A percentile compares a stretch with the other conserved stretches of the same genome.
These are phyloP conservation scores for Orthosia cruda DNA, from an alignment of 2,888 invertebrate genomes.

Conservation along the genomic window DNA sequence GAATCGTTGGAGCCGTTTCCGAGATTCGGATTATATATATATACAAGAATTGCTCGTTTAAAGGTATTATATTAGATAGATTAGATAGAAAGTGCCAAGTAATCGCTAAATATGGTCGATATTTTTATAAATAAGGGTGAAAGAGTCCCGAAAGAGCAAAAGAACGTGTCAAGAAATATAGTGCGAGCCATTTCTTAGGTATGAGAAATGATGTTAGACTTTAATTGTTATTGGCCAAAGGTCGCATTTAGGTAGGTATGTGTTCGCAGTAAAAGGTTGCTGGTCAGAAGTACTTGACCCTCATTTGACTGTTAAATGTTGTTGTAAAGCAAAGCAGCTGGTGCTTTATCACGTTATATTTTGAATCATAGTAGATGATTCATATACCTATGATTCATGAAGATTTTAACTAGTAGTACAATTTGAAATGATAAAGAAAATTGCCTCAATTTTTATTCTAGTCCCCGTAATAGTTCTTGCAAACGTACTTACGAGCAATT, in stretches of 20 bases:
- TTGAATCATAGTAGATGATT: too few relatives aligned
- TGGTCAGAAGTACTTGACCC: constrained; percentile 18
- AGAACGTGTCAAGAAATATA: background rate
- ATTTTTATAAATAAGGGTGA: too few relatives aligned
- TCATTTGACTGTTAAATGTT: constrained; percentile 29
- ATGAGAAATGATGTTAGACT: constrained; percentile 18
- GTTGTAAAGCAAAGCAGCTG: background rate
- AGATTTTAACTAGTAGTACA: background rate
- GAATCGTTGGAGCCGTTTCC: too few relatives aligned
- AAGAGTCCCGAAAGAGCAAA: background rate
- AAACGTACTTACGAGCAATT: background rate
- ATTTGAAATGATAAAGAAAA: constrained; percentile 1
- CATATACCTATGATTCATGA: background rate
- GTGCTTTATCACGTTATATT: background rate
- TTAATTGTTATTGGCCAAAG: constrained; percentile 37
- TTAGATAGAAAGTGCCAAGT: too few relatives aligned
- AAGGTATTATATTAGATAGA: too few relatives aligned
- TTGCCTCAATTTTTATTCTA: background rate
- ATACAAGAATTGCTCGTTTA: too few relatives aligned
- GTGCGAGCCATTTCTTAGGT: background rate
- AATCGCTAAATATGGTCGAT: too few relatives aligned
- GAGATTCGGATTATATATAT: too few relatives aligned
- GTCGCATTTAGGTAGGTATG: constrained; percentile 21
- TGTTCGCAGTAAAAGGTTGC: constrained; percentile 13
- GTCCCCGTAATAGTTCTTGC: too few relatives aligned